Evolutionary conservation across 2,113 vertebrate genomes (phyloP).

Genomic region (Epinephelus fuscoguttatus): DNA sequence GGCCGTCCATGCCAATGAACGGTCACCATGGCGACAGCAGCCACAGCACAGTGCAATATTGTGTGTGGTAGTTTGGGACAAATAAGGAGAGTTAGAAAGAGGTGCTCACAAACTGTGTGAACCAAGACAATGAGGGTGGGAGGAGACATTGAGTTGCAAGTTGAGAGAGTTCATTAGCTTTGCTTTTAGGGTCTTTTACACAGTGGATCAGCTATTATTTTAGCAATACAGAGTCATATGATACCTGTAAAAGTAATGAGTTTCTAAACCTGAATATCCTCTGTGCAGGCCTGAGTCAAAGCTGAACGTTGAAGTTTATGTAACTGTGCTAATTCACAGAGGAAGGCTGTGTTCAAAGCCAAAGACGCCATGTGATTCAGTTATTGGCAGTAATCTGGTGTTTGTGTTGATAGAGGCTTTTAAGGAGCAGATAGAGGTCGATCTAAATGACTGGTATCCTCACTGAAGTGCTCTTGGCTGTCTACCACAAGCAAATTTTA

Average conservation of each 20-base stretch:
- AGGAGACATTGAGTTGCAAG: neutral
- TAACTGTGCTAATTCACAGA: slow-evolving; percentile 28
- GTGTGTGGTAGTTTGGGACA: slow-evolving; percentile 49
- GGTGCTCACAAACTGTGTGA: slow-evolving; percentile 28
- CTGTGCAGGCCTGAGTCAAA: neutral
- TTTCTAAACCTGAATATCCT: neutral
- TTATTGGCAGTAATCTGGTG: neutral
- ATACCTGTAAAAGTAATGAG: neutral
- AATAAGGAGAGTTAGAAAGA: slow-evolving; percentile 41
- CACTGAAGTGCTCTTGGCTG: neutral
- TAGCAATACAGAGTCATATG: neutral
- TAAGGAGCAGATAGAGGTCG: neutral
- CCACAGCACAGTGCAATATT: slow-evolving; percentile 54
- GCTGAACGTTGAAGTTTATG: slow-evolving; percentile 20
- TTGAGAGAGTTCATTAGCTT: neutral
- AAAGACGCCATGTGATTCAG: neutral
- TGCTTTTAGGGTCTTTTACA: neutral
- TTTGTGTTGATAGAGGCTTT: slow-evolving; percentile 3
- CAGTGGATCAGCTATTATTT: too few species aligned
- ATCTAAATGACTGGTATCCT: neutral
- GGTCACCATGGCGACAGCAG: slow-evolving; percentile 64
- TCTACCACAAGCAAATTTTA: neutral
- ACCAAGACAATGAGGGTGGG: neutral
- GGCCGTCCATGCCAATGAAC: slow-evolving; percentile 46
- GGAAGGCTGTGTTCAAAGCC: slow-evolving; percentile 12